These are phyloP conservation scores for Zele albiditarsus DNA, from an alignment of 2,888 invertebrate genomes.

Conservation along the genomic window DNA sequence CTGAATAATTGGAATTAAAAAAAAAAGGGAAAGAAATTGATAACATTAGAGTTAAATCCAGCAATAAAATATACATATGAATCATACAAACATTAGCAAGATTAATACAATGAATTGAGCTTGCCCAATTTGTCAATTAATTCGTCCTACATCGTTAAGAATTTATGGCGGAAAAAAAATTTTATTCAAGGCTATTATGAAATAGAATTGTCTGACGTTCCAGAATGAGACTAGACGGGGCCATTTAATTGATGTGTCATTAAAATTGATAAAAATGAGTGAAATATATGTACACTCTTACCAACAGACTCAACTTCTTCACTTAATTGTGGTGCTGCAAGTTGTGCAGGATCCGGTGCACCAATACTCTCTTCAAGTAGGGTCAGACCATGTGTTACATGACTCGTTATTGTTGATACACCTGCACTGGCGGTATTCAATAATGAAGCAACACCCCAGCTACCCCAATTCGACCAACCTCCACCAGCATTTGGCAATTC, in stretches of 20 bases:
- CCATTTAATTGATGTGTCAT: background rate
- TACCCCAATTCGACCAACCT: slow-evolving; percentile 79
- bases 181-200: slow-evolving; percentile 40
- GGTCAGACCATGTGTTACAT: slow-evolving; percentile 87
- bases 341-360: slow-evolving; percentile 86
- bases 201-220: slow-evolving; percentile 28
- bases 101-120: slow-evolving; percentile 44
- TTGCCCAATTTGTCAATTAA: slow-evolving; percentile 49
- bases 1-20: slow-evolving; percentile 49
- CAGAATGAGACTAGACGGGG: background rate
- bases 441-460: slow-evolving; percentile 84
- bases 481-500: slow-evolving; percentile 47
- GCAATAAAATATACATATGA: background rate
- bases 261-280: background rate
- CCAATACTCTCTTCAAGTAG: slow-evolving; percentile 88
- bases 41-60: background rate
- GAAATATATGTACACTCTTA: slow-evolving; percentile 32
- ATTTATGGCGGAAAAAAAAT: slow-evolving; percentile 18
- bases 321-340: slow-evolving; percentile 74
- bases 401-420: slow-evolving; percentile 84
- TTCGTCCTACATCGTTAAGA: slow-evolving; percentile 47
- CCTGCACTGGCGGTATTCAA: slow-evolving; percentile 85
- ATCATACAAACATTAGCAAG: slow-evolving; percentile 18
- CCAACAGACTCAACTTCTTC: slow-evolving; percentile 45
- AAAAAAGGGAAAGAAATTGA: slow-evolving; percentile 10